Evolutionary conservation across 2,113 vertebrate genomes (phyloP).

Genomic region (Alouatta palliata): DNA sequence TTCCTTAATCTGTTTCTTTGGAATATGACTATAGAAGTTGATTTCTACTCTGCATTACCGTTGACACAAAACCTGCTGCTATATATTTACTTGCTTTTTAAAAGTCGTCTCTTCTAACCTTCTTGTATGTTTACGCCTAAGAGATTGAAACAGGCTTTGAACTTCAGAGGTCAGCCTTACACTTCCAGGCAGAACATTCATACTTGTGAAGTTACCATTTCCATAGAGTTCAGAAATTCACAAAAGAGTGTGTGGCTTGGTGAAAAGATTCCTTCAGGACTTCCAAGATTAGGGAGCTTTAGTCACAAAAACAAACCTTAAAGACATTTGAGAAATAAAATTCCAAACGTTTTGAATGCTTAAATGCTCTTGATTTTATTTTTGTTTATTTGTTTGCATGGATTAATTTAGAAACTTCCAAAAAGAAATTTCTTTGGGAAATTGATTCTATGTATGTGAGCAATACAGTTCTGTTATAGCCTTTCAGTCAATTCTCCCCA

Average conservation of each 20-base stretch:
- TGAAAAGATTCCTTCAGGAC: neutral
- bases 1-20: neutral
- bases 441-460: neutral
- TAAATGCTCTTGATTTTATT: neutral
- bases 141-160: constrained; percentile 5
- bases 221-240: neutral
- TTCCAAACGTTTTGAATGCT: neutral
- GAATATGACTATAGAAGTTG: neutral
- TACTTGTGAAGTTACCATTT: neutral
- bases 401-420: neutral
- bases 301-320: neutral
- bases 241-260: neutral
- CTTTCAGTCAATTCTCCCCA: neutral
- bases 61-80: neutral
- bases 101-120: neutral
- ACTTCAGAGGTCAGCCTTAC: constrained; percentile 24
- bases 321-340: constrained; percentile 2
- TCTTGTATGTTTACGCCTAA: accelerated
- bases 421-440: neutral
- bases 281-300: neutral
- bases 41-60: neutral
- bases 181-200: neutral
- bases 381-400: no score
- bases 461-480: neutral
- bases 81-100: neutral